Conservation (phyloP, 2,113 vertebrate species). For the Gavialis gangeticus region DNA sequence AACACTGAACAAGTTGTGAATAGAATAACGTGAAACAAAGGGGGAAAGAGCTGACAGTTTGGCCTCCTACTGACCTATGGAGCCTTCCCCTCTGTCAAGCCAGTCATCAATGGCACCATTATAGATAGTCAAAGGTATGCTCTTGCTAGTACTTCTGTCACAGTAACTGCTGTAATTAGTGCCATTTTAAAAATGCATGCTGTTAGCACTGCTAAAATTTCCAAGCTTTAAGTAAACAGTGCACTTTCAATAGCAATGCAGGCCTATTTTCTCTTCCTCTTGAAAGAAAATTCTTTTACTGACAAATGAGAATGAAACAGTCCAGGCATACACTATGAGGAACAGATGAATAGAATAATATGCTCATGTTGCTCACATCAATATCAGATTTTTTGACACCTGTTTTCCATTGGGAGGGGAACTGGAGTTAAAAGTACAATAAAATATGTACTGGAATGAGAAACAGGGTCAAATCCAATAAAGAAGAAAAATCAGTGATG, state of each 20-base stretch:
- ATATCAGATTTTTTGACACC: slow-evolving; percentile 8
- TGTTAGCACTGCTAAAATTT: neutral
- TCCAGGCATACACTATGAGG: neutral
- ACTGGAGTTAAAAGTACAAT: neutral
- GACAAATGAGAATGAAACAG: slow-evolving; percentile 46
- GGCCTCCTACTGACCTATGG: neutral
- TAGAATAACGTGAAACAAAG: neutral
- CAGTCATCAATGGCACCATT: neutral
- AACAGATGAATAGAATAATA: slow-evolving; percentile 33
- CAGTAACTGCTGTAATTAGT: neutral
- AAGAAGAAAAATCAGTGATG: neutral
- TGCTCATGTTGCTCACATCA: slow-evolving; percentile 5
- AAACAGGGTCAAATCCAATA: neutral
- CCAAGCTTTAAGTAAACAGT: neutral
- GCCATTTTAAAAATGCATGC: neutral
- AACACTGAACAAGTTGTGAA: slow-evolving; percentile 30
- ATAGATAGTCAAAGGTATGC: neutral
- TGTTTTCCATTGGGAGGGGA: neutral
- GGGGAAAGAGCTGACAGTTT: neutral
- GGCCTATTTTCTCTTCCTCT: neutral
- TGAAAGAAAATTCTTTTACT: slow-evolving; percentile 24
- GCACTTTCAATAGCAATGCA: slow-evolving; percentile 5
- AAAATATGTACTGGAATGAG: neutral
- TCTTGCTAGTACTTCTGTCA: neutral
- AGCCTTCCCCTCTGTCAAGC: slow-evolving; percentile 12